These are phyloP conservation scores for Serinus canaria DNA, from an alignment of 2,113 vertebrate species.

Conservation along the genomic window DNA sequence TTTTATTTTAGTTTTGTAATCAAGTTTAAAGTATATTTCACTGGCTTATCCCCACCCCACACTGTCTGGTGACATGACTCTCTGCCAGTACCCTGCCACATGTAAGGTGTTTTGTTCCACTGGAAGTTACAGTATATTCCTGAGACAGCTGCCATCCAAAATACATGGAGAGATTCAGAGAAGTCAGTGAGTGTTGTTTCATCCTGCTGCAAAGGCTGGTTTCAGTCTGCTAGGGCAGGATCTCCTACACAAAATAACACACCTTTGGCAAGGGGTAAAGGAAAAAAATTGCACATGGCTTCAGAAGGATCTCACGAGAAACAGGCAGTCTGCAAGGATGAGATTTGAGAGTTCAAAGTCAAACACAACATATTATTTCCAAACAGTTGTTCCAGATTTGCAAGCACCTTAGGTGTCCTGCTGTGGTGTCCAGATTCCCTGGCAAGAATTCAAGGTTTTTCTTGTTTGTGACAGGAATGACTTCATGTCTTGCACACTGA, in stretches of 20 bases:
- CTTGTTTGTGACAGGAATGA: not conserved
- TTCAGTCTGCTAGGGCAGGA: not conserved
- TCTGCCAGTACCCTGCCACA: not conserved
- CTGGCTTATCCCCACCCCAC: not conserved
- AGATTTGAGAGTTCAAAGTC: conserved; percentile 23
- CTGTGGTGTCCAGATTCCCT: conserved; percentile 6
- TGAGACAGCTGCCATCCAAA: not conserved
- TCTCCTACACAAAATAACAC: not conserved
- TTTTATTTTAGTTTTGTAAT: not conserved
- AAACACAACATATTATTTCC: not conserved
- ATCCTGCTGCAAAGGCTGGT: not conserved
- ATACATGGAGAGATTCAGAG: not conserved
- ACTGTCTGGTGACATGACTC: not conserved
- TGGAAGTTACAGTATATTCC: not conserved
- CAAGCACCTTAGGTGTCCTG: not conserved
- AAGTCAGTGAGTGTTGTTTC: not conserved
- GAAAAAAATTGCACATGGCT: not conserved
- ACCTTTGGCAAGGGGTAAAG: not conserved
- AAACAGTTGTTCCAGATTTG: conserved; percentile 20
- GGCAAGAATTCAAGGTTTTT: conserved; percentile 39
- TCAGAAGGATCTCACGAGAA: not conserved
- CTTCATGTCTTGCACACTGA: conserved; percentile 37
- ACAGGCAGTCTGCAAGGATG: not conserved
- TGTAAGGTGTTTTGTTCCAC: not conserved
- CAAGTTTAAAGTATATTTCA: not conserved